phyloP scores from a whole-genome alignment of 2,888 invertebrate genomes.

The Petrolisthes manimaculis region DNA sequence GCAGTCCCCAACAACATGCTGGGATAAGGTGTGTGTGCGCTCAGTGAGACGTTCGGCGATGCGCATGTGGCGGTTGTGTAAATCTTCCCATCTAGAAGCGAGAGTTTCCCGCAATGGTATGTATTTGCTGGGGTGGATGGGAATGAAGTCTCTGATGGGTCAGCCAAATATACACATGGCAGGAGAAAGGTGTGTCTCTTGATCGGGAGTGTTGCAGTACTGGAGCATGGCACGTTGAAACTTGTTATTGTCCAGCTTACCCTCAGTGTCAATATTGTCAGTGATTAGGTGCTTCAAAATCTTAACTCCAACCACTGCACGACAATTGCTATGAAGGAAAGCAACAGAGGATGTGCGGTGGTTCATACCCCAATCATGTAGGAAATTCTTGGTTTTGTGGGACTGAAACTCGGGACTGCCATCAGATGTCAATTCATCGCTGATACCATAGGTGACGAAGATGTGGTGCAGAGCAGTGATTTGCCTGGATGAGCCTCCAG shows the following conservation, averaged over 20 bases:
- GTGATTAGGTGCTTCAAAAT: slow-evolving; percentile 32
- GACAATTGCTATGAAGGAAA: slow-evolving; percentile 39
- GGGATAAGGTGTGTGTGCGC: slow-evolving; percentile 8
- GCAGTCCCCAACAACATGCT: slow-evolving; percentile 7
- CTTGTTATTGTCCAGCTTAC: slow-evolving; percentile 29
- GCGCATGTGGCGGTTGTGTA: slow-evolving; percentile 33
- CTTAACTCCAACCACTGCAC: slow-evolving; percentile 38
- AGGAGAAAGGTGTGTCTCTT: slow-evolving; percentile 33
- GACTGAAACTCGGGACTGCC: slow-evolving; percentile 41
- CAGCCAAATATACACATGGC: slow-evolving; percentile 46
- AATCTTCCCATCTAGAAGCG: neutral
- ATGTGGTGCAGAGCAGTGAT: slow-evolving; percentile 7
- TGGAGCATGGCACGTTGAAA: slow-evolving; percentile 40
- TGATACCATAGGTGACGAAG: slow-evolving; percentile 21
- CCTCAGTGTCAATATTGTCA: slow-evolving; percentile 27
- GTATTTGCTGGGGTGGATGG: slow-evolving; percentile 18
- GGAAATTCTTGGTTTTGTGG: slow-evolving; percentile 12
- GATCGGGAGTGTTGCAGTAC: neutral
- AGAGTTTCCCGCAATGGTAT: neutral
- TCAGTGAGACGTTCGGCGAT: neutral
- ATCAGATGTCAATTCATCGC: slow-evolving; percentile 42
- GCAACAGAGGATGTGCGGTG: slow-evolving; percentile 30
- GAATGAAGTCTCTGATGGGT: slow-evolving; percentile 49
- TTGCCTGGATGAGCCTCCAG: neutral
- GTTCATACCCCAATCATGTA: slow-evolving; percentile 29